Percentiles rank a stretch among this genome's conserved stretches.
Conservation (phyloP, 2,797 vertebrate species). For the Astyanax mexicanus region DNA sequence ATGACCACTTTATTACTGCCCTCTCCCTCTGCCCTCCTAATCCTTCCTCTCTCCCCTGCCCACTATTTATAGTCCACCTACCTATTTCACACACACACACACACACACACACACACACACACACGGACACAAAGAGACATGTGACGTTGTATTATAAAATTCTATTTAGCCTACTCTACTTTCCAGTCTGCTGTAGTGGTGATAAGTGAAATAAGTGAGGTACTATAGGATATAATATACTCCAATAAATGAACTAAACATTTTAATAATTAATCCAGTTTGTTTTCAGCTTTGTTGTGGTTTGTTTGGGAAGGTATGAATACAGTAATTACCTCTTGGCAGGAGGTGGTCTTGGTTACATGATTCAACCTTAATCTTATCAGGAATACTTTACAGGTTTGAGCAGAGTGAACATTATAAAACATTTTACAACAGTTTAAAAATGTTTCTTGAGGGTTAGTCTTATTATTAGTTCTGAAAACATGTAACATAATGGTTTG, state of each 20-base stretch:
- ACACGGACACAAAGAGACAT: background rate
- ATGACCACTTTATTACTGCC: conserved; percentile 54
- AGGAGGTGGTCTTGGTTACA: too few relatives aligned
- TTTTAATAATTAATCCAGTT: background rate
- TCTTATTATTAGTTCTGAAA: too few relatives aligned
- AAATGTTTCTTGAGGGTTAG: too few relatives aligned
- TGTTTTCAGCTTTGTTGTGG: too few relatives aligned
- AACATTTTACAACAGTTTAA: too few relatives aligned
- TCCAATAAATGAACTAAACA: background rate
- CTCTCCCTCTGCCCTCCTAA: conserved; percentile 44
- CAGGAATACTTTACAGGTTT: too few relatives aligned
- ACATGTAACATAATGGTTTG: too few relatives aligned
- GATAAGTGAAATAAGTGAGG: background rate
- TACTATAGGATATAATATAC: background rate
- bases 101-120: background rate
- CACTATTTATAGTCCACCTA: conserved; percentile 37
- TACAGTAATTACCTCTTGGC: too few relatives aligned
- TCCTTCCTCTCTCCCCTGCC: conserved; percentile 36
- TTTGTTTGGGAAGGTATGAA: too few relatives aligned
- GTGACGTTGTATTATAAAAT: background rate
- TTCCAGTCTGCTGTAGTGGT: background rate
- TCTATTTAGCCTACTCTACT: background rate
- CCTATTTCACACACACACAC: conserved; percentile 30
- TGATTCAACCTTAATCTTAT: too few relatives aligned
- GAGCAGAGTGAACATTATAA: too few relatives aligned